phyloP scores from a whole-genome alignment of 1,140 invertebrate species.

The Bombus impatiens region DNA sequence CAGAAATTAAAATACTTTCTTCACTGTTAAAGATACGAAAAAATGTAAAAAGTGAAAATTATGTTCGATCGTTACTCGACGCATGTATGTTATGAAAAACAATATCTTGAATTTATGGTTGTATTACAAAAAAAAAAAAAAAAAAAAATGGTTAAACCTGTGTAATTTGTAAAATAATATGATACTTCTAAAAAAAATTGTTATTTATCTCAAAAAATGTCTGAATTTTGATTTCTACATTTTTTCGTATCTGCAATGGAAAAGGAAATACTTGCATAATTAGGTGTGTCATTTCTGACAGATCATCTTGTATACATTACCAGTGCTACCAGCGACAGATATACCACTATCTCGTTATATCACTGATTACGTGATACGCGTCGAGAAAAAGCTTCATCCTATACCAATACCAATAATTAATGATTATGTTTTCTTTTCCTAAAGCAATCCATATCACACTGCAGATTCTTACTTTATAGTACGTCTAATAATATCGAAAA shows the following conservation, averaged over 20 bases:
- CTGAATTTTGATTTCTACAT: background rate
- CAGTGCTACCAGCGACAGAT: slow-evolving; percentile 31
- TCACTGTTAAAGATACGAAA: background rate
- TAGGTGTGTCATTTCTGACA: background rate
- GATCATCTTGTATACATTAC: background rate
- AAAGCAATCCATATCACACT: slow-evolving; percentile 25
- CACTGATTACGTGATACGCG: background rate
- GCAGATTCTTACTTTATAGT: slow-evolving; percentile 37
- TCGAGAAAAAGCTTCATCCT: background rate
- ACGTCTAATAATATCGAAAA: slow-evolving; percentile 41
- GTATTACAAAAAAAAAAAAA: too few species aligned
- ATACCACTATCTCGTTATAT: background rate
- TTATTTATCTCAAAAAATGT: background rate
- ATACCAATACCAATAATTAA: background rate
- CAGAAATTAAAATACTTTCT: background rate
- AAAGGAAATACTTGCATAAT: background rate
- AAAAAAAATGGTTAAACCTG: too few species aligned
- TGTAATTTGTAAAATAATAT: background rate
- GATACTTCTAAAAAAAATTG: background rate
- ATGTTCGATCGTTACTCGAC: background rate
- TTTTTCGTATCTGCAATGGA: background rate
- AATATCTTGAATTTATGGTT: too few species aligned
- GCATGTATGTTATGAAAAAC: too few species aligned
- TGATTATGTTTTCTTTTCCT: slow-evolving; percentile 3
- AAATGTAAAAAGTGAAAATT: background rate